Evolutionary conservation across 2,888 invertebrate species (phyloP), one percentile per base, ranked within the genome.

Genomic region (Leptopilina drosophilae): DNA sequence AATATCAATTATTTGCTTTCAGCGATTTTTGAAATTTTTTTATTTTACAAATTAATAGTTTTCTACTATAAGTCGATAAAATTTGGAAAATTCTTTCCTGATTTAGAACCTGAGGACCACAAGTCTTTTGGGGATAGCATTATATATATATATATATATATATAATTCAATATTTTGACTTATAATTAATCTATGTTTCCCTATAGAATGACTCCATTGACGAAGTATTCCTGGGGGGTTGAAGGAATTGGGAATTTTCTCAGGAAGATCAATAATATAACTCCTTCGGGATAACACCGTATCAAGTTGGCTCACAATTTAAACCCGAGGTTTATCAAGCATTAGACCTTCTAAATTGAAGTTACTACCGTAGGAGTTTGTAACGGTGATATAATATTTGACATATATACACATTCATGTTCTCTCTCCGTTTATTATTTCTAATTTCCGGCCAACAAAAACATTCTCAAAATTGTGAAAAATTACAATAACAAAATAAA

Each of bases 311-410:
- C 49, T 67, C 46, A 49, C 67, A 49, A 67, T 67, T 66, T 66
- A 66, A 69, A 53, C 69, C 53, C 53, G 20, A 53, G 73, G 40
- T 73, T 73, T 56, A 73, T 56, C 56, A 73, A 33, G 73, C 56
- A 56, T 73, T 73, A 73, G n/a, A 33, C 33, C 73, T 56, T 73
- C 73, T 73, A 73, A 53, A 73, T 73, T 73, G 56, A 73, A 26
- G 53, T 33, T 26, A 49, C 33, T 56, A 73, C 49, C 49, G 14
- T 33, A 33, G 56, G n/a, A 56, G 33, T 73, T 73, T 73, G 40
- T 40, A 33, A 49, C 20, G 9, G 73, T 56, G 73, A 73, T 56
- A 73, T 49, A 56, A 73, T 73, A 73, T 73, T 73, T 73, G 33
- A 33, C 4, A 8, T 8, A 53, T 8, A 53, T 67, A 46, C 46